Conservation (phyloP, 2,113 vertebrate genomes). For the Pycnonotus jocosus region DNA sequence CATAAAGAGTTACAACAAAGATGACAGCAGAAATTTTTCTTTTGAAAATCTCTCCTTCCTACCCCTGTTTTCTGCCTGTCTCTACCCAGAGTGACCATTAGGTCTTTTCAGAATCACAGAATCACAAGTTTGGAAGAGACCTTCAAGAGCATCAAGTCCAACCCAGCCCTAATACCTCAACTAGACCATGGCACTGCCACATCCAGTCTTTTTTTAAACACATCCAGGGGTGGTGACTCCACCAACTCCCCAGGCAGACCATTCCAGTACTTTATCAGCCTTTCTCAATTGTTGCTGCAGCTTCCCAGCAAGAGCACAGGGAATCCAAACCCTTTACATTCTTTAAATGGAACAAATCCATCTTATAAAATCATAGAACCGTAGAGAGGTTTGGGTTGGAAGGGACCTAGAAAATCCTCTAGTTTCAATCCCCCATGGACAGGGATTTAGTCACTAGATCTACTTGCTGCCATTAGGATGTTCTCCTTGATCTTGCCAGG, state of each 20-base stretch:
- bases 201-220: neutral
- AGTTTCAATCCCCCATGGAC: neutral
- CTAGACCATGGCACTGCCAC: neutral
- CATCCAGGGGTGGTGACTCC: neutral
- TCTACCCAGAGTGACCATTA: neutral
- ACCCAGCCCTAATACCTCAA: neutral
- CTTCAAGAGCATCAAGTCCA: neutral
- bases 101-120: neutral
- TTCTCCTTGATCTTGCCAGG: neutral
- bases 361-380: neutral
- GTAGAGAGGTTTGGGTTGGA: neutral
- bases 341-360: neutral
- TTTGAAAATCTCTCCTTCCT: neutral
- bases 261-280: neutral
- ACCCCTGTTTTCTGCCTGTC: accelerated
- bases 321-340: neutral
- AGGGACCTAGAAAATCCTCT: neutral
- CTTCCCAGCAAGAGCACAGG: neutral
- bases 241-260: neutral
- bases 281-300: neutral
- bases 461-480: neutral
- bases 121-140: neutral
- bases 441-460: no score
- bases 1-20: neutral
- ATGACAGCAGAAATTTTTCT: neutral